Conservation (phyloP, 2,797 vertebrate species). For the Malacoraja senta region DNA sequence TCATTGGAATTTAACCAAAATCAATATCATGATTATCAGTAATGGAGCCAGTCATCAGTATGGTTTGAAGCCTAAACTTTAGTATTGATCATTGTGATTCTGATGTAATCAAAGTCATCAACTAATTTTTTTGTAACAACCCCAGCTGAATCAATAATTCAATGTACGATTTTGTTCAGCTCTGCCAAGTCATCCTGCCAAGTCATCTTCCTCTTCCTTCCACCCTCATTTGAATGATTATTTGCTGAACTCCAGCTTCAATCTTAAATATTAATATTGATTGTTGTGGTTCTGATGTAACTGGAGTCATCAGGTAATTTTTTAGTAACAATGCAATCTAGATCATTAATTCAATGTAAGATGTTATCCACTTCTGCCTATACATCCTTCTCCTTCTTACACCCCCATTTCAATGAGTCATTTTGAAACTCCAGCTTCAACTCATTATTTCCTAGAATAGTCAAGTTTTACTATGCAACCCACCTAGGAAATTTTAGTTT, state of each 20-base stretch:
- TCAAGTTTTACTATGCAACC: background rate
- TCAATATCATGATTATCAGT: conserved; percentile 25
- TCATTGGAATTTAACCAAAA: conserved; percentile 16
- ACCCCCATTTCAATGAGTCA: background rate
- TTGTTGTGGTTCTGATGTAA: background rate
- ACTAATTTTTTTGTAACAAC: background rate
- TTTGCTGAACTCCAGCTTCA: too few relatives aligned
- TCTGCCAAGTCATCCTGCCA: background rate
- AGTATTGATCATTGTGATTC: background rate
- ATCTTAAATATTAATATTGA: background rate
- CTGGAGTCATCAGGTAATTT: background rate
- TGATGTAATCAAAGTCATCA: background rate
- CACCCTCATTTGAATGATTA: background rate
- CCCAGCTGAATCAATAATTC: background rate
- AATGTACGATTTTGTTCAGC: background rate
- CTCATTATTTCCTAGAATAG: background rate
- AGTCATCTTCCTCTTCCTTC: background rate
- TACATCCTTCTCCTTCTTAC: background rate
- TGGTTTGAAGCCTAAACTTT: background rate
- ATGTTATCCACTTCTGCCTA: background rate
- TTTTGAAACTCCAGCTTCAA: background rate
- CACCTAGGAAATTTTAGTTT: background rate
- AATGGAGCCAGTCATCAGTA: background rate
- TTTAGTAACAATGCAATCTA: background rate
- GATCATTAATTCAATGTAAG: conserved; percentile 13